A percentile compares a stretch with the other conserved stretches of the same genome.
phyloP scores from a whole-genome alignment of 2,797 vertebrate species.

The Bufotes viridis region DNA sequence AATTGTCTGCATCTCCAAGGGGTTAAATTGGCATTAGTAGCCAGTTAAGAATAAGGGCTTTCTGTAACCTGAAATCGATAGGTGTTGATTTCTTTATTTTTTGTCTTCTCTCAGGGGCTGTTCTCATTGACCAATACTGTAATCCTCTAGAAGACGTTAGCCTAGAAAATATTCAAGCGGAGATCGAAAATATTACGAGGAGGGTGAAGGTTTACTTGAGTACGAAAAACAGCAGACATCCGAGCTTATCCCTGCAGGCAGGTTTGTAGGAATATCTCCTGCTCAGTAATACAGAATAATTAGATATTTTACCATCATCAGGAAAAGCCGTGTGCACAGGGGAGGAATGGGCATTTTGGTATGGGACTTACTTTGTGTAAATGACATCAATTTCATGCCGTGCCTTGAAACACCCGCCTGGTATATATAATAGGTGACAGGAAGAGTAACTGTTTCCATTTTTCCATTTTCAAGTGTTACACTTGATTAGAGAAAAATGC shows the following conservation, averaged over 20 bases:
- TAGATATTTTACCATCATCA: neutral
- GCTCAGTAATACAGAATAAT: neutral
- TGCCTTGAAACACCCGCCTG: too few species aligned
- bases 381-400: too few species aligned
- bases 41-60: too few species aligned
- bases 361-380: too few species aligned
- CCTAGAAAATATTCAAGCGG: slow-evolving; percentile 81
- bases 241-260: slow-evolving; percentile 83
- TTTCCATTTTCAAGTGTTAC: too few species aligned
- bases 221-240: slow-evolving; percentile 86
- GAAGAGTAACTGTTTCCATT: too few species aligned
- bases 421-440: too few species aligned
- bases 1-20: too few species aligned
- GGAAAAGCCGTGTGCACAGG: neutral
- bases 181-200: slow-evolving; percentile 86
- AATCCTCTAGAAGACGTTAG: slow-evolving; percentile 91
- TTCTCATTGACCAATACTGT: slow-evolving; percentile 95
- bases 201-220: slow-evolving; percentile 89
- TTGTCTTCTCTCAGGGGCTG: slow-evolving; percentile 75
- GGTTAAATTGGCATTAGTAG: too few species aligned
- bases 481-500: too few species aligned
- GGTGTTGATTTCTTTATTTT: neutral
- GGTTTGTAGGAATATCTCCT: slow-evolving; percentile 70
- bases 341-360: too few species aligned
- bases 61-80: neutral